Conservation (phyloP, 2,113 vertebrate species). For the Dendropsophus ebraccatus region DNA sequence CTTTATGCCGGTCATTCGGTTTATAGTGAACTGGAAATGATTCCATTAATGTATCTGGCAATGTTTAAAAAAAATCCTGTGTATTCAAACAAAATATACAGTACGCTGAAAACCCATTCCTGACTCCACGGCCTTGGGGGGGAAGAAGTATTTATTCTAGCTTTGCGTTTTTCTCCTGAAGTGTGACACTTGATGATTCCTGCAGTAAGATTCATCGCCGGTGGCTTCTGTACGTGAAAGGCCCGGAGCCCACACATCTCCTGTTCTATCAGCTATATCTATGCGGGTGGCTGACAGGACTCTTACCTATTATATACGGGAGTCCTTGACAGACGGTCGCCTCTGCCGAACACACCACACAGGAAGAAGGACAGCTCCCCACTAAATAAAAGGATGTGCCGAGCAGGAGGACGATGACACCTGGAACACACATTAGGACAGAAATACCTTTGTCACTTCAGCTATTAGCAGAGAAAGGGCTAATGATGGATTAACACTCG, state of each 20-base stretch:
- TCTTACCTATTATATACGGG: constrained; percentile 70
- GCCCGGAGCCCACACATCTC: constrained; percentile 7
- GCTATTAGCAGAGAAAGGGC: constrained; percentile 2
- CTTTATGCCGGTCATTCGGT: no score
- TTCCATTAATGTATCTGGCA: neutral
- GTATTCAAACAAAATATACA: neutral
- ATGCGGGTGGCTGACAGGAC: neutral
- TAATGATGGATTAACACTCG: constrained; percentile 25
- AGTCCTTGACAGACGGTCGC: constrained; percentile 75
- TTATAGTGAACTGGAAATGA: neutral
- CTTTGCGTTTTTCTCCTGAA: neutral
- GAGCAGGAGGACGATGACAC: constrained; percentile 67
- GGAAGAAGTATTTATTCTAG: neutral
- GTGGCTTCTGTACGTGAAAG: neutral
- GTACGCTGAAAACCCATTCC: neutral
- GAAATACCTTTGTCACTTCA: neutral
- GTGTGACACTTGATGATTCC: constrained; percentile 28
- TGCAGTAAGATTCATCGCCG: constrained; percentile 2
- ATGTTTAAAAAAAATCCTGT: neutral
- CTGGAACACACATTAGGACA: constrained; percentile 65
- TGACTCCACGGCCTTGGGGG: neutral
- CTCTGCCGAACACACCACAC: constrained; percentile 70
- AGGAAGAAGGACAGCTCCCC: constrained; percentile 70
- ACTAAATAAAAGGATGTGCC: constrained; percentile 59
- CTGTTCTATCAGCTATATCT: neutral